Evolutionary conservation across 2,113 vertebrate species (phyloP).

Genomic region (Microtus oregoni): DNA sequence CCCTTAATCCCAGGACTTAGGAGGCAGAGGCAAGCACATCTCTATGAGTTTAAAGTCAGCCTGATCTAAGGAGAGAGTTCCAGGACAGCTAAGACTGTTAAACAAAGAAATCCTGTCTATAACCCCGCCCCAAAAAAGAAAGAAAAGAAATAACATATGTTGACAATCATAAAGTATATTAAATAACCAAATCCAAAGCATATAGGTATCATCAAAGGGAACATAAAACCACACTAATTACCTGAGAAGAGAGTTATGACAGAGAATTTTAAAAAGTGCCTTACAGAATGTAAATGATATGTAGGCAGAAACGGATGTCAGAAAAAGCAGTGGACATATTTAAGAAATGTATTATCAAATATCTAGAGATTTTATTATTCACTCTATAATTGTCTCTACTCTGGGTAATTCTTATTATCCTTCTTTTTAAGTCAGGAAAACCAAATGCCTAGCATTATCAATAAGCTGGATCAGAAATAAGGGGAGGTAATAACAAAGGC

Average conservation of each 20-base stretch:
- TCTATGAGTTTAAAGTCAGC: no score
- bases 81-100: no score
- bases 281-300: neutral
- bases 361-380: neutral
- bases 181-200: neutral
- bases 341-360: slow-evolving; percentile 3
- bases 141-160: neutral
- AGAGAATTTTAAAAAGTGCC: neutral
- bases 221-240: neutral
- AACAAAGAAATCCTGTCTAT: no score
- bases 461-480: neutral
- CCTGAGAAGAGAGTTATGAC: neutral
- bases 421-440: neutral
- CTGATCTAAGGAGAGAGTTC: no score
- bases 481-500: neutral
- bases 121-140: no score
- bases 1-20: no score
- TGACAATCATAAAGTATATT: neutral
- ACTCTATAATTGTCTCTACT: neutral
- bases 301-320: neutral
- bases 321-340: neutral
- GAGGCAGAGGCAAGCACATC: no score
- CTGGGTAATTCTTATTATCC: neutral
- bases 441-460: neutral
- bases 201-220: neutral